Evolutionary conservation across 1,140 invertebrate genomes (phyloP).

Genomic region (Drosophila auraria): DNA sequence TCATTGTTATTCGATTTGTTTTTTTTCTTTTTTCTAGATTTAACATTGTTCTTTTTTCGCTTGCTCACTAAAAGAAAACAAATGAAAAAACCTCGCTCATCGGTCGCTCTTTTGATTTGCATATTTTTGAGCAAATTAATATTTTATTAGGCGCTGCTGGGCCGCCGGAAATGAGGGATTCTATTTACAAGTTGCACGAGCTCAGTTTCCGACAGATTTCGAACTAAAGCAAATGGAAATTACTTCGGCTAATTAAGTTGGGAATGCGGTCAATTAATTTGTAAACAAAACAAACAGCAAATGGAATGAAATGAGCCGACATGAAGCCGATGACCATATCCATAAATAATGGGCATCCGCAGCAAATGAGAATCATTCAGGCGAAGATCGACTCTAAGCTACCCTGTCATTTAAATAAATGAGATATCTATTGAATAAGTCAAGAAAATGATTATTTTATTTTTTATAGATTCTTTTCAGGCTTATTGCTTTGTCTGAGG

Average conservation of each 20-base stretch:
- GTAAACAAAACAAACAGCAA: conserved; percentile 2
- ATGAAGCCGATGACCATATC: conserved; percentile 2
- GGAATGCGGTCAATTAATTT: conserved; percentile 13
- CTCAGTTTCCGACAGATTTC: conserved; percentile 9
- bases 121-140: conserved; percentile 4
- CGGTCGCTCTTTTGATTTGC: background rate
- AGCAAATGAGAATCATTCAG: background rate
- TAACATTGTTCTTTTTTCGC: background rate
- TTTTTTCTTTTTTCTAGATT: background rate
- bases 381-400: too few relatives aligned
- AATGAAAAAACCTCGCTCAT: background rate
- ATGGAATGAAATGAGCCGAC: background rate
- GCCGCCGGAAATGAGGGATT: conserved; percentile 17
- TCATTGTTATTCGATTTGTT: background rate
- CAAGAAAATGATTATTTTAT: too few relatives aligned
- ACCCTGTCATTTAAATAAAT: too few relatives aligned
- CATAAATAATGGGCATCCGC: conserved; percentile 7
- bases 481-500: too few relatives aligned
- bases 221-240: conserved; percentile 4
- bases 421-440: too few relatives aligned
- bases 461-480: too few relatives aligned
- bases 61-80: background rate
- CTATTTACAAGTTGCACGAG: conserved; percentile 12
- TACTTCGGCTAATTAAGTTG: background rate
- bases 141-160: conserved; percentile 15